phyloP scores from a whole-genome alignment of 2,888 invertebrate genomes.

The Synanthedon formicaeformis region DNA sequence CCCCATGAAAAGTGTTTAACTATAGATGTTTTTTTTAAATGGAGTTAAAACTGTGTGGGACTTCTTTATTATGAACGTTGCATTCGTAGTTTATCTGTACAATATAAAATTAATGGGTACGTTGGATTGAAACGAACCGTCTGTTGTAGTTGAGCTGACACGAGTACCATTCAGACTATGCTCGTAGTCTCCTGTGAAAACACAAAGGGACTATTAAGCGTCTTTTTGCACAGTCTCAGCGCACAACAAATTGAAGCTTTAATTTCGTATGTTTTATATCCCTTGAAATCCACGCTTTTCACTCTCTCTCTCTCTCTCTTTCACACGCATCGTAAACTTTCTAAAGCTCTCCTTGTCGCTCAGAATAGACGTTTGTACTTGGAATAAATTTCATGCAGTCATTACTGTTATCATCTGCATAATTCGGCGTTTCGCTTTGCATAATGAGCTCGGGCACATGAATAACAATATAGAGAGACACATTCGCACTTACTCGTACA shows the following conservation, averaged over 20 bases:
- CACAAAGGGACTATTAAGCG: not conserved
- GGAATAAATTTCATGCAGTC: slow-evolving; percentile 33
- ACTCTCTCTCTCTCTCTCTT: not conserved
- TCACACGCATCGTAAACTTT: not conserved
- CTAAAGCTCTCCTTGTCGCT: slow-evolving; percentile 8
- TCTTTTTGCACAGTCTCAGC: not conserved
- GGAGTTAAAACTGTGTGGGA: too few relatives aligned
- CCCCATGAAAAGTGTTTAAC: too few relatives aligned
- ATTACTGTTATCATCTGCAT: slow-evolving; percentile 48
- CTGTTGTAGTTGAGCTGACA: not conserved
- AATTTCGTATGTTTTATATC: not conserved
- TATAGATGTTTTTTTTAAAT: too few relatives aligned
- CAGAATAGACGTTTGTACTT: slow-evolving; percentile 18
- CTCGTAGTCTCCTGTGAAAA: not conserved
- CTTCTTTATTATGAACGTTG: not conserved
- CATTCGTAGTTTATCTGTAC: not conserved
- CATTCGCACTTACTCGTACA: slow-evolving; percentile 20
- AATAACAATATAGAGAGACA: slow-evolving; percentile 32
- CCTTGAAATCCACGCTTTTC: not conserved
- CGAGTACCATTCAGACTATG: not conserved
- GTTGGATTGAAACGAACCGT: not conserved
- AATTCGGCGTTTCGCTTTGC: slow-evolving; percentile 47
- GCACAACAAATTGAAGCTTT: not conserved
- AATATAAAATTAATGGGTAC: not conserved
- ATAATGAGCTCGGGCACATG: slow-evolving; percentile 39